Base-by-base conservation (phyloP, 1,140 invertebrate species). In the Platyscapa corneri region DNA sequence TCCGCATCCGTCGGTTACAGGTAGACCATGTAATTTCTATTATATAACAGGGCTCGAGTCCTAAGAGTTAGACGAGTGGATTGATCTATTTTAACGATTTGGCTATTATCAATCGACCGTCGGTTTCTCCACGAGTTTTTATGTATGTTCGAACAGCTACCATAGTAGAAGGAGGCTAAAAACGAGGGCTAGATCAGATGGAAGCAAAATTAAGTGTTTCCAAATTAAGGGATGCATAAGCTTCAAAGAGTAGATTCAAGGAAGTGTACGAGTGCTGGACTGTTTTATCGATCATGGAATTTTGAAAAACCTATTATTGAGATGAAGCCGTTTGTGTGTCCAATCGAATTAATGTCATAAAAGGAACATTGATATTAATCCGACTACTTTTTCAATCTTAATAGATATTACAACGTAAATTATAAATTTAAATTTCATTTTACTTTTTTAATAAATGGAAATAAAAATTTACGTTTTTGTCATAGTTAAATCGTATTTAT, bases 171-270 rank as follows among this genome's bases (percentile, higher is more conserved):
- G 49, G 49, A 53, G 39, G 39, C 37, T 46, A 39, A 6, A 16
- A 46, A 42, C 27, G 39, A 14, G 23, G 72, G 72, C 8, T 75
- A 20, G 39, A 42, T 37, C 1, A 39, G 27, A 46, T 5, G 39
- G 46, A 75, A 46, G 75, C 46, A 27, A 53, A 77, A 77, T 77
- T 77, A 34, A 46, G 30, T 10, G n/a, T 14, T 32, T 77, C 72
- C 72, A 39, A 39, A 18, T 46, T 37, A n/a, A n/a, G 60, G n/a
- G n/a, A n/a, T 64, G n/a, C 12, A 64, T 12, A 64, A 12, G n/a
- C 2, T 27, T 64, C n/a, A 6, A 30, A 12, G 60, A 3, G 7
- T 64, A 3, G 60, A 64, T 64, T 64, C 27, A 64, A n/a, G 23
- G 12, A 12, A 64, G 6, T 27, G 5, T 14, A 27, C 27, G 12